A percentile compares a stretch with the other conserved stretches of the same genome.
These are phyloP conservation scores for Leptura quadrifasciata DNA, from an alignment of 2,888 invertebrate species.

Conservation along the genomic window DNA sequence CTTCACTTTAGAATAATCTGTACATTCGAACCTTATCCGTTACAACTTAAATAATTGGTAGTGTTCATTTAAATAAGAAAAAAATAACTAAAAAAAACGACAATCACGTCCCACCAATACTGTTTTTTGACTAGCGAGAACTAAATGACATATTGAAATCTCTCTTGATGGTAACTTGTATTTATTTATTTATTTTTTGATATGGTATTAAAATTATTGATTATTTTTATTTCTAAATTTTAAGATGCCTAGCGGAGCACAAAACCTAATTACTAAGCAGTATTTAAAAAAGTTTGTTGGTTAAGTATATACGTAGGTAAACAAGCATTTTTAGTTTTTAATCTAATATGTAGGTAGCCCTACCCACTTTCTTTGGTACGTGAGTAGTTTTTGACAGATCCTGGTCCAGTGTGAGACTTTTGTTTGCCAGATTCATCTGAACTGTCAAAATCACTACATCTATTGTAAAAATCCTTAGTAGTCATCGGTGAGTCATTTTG, in stretches of 20 bases:
- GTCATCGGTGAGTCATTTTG: too few species aligned
- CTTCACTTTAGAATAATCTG: not conserved
- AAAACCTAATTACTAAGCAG: constrained; percentile 1
- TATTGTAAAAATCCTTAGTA: too few species aligned
- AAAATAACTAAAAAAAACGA: constrained; percentile 9
- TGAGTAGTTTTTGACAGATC: too few species aligned
- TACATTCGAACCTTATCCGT: not conserved
- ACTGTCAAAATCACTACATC: too few species aligned
- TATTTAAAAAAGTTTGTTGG: not conserved
- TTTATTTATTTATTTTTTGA: not conserved
- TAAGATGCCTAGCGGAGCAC: not conserved
- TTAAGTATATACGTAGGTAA: not conserved
- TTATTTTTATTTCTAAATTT: not conserved
- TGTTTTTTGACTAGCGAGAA: not conserved
- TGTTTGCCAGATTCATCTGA: too few species aligned
- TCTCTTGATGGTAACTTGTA: not conserved
- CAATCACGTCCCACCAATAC: constrained; percentile 15
- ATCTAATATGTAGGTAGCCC: not conserved
- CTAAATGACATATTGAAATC: not conserved
- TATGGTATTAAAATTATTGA: not conserved
- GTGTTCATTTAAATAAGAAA: constrained; percentile 16
- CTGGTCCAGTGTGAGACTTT: too few species aligned
- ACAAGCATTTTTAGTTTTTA: constrained; percentile 1
- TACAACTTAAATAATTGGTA: not conserved
- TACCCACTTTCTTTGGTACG: too few species aligned